Conservation (phyloP, 1,140 invertebrate genomes). For the Monomorium pharaonis region DNA sequence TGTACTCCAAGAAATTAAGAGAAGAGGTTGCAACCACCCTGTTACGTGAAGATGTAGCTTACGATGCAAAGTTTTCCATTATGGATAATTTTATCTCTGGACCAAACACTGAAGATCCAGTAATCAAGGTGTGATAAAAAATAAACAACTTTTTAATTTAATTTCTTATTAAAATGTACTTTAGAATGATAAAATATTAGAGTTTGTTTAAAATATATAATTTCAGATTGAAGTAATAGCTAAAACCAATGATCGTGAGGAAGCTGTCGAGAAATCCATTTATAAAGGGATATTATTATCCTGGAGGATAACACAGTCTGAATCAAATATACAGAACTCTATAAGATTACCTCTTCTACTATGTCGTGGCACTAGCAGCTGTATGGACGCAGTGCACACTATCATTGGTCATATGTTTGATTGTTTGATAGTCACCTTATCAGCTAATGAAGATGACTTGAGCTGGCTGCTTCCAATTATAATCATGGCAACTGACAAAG, state of each 20-base stretch:
- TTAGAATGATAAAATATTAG: background rate
- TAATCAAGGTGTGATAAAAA: constrained; percentile 70
- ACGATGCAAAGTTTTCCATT: constrained; percentile 71
- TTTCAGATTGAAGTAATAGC: constrained; percentile 76
- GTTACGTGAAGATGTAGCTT: constrained; percentile 74
- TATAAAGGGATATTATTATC: constrained; percentile 79
- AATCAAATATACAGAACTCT: constrained; percentile 48
- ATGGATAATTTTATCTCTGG: constrained; percentile 56
- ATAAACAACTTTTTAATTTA: constrained; percentile 8
- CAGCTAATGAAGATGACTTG: constrained; percentile 74
- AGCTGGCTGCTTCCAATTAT: constrained; percentile 78
- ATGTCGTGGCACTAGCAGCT: constrained; percentile 76
- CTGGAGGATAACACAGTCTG: constrained; percentile 64
- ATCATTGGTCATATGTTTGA: constrained; percentile 78
- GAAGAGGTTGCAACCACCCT: constrained; percentile 78
- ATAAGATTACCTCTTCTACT: constrained; percentile 76
- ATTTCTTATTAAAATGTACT: constrained; percentile 40
- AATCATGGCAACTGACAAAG: constrained; percentile 56
- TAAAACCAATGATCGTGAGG: constrained; percentile 1
- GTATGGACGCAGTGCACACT: constrained; percentile 73
- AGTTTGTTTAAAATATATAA: constrained; percentile 44
- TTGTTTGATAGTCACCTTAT: constrained; percentile 72
- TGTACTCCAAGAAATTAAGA: constrained; percentile 78
- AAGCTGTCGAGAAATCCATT: constrained; percentile 64
- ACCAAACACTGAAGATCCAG: constrained; percentile 62